Base-by-base conservation (phyloP, 1,140 invertebrate genomes). In the Bombus polaris region DNA sequence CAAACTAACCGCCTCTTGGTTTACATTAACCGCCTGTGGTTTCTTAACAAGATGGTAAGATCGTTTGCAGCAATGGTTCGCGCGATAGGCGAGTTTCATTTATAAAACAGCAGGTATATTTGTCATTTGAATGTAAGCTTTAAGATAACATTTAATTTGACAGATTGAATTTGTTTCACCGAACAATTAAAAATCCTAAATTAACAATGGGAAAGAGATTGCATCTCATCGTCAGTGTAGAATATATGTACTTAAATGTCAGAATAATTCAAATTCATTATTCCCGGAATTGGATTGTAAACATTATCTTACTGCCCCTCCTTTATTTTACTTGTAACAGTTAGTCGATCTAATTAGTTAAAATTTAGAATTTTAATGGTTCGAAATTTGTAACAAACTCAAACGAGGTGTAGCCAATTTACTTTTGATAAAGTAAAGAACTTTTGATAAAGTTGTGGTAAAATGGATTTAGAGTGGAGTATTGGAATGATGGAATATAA, bases 21-120 rank as follows among this genome's bases (percentile, higher is more conserved):
- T 77, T 47, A 28, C 37, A 71, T 68, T 78, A 68, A 59, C 22
- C 65, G 10, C 74, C 82, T 10, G 82, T 6, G 22, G 53, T 37
- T 32, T 83, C 81, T 22, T 32, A 9, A 28, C 57, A 35, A n/a
- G n/a, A 25, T n/a, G 59, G 62, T 65, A 65, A 42, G 44, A 83
- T 77, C 44, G 74, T 83, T 77, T 44, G 65, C 57, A 42, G 32
- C 47, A 44, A 35, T 32, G 39, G 37, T 5, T 28, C 0, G 25
- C 32, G 13, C 22, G 65, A 70, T 77, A 4, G n/a, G 32, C 59
- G 2, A 47, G 25, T 47, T 65, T 75, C 62, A 82, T 82, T 82
- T 82, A 13, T 42, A 37, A 44, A 75, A 82, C 39, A 75, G 42
- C 39, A 4, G 42, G 71, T 32, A 28, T 8, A 22, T 8, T 22